phyloP scores from a whole-genome alignment of 2,113 vertebrate genomes.

The Amphilophus citrinellus region DNA sequence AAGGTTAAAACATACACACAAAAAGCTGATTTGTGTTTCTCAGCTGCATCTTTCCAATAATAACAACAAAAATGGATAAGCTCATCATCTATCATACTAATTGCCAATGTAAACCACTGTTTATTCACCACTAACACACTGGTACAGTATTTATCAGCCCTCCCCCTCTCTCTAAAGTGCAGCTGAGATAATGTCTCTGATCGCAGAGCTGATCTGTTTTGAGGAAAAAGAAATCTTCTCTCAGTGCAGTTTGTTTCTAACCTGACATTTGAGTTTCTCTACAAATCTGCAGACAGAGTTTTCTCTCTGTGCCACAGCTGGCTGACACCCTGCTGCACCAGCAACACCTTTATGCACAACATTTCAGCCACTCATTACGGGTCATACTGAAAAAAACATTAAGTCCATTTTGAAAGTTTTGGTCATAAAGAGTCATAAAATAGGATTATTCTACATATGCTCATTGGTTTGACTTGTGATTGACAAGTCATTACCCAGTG shows the following conservation, averaged over 20 bases:
- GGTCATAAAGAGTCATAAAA: too few species aligned
- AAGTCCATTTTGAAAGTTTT: too few species aligned
- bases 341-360: too few species aligned
- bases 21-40: background rate
- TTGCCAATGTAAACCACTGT: background rate
- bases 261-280: background rate
- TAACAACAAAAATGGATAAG: background rate
- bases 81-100: background rate
- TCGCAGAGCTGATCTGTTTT: background rate
- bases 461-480: too few species aligned
- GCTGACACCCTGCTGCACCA: too few species aligned
- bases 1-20: too few species aligned
- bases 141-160: background rate
- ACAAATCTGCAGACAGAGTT: background rate
- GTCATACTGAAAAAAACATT: too few species aligned
- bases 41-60: background rate
- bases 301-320: background rate
- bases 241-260: background rate
- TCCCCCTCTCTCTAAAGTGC: background rate
- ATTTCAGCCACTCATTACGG: too few species aligned
- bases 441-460: too few species aligned
- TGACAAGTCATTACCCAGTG: too few species aligned
- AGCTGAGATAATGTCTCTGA: background rate
- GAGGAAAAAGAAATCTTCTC: too few species aligned
- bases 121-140: background rate